Percentiles rank a stretch among this genome's conserved stretches.
phyloP scores from a whole-genome alignment of 2,888 invertebrate species.

The Himalopsyche japonica region DNA sequence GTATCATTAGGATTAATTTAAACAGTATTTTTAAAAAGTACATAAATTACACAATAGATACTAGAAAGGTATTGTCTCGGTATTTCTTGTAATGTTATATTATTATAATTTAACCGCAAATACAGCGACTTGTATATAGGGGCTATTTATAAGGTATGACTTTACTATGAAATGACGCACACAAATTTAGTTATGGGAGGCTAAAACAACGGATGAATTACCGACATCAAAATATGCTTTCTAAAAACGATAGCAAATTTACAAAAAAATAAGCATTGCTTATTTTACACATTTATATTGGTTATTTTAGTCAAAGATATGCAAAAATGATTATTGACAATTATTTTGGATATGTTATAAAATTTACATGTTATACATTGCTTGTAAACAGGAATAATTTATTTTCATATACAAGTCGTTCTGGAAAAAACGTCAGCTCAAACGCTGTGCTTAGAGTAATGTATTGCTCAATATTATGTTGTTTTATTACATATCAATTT shows the following conservation, averaged over 20 bases:
- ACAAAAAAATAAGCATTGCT: no score
- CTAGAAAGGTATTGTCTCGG: conserved; percentile 41
- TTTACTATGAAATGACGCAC: neutral
- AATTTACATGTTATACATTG: no score
- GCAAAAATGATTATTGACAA: neutral
- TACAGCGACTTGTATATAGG: neutral
- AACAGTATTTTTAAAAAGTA: conserved; percentile 29
- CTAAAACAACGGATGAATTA: neutral
- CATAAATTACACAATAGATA: conserved; percentile 35
- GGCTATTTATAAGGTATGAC: neutral
- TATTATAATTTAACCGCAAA: neutral
- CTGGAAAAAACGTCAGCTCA: no score
- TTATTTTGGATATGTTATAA: neutral
- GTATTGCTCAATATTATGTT: no score
- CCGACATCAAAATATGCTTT: no score
- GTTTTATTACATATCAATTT: no score
- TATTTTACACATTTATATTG: no score
- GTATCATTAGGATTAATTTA: conserved; percentile 7
- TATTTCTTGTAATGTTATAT: conserved; percentile 31
- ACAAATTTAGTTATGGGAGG: neutral
- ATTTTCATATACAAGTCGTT: no score
- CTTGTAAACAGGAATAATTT: no score
- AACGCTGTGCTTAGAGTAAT: no score
- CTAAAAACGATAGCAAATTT: no score
- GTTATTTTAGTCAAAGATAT: neutral